Percentiles rank a stretch among this genome's conserved stretches.
Evolutionary conservation across 2,113 vertebrate genomes (phyloP).

Genomic region (Colius striatus): DNA sequence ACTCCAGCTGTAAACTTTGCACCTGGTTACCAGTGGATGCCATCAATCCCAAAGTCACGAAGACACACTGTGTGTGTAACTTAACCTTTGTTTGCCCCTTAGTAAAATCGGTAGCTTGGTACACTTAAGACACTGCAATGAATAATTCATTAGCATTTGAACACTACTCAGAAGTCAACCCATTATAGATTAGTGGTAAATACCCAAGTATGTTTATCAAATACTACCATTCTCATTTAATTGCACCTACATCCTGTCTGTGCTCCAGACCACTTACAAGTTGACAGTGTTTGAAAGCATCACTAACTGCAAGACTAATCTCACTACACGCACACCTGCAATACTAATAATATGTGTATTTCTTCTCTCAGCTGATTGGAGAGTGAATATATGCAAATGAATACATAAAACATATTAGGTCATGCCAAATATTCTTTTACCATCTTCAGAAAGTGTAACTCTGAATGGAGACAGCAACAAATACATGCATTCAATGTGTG

Average conservation of each 20-base stretch:
- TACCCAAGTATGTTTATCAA: background rate
- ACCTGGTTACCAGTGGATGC: background rate
- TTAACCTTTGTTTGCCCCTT: background rate
- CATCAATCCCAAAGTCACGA: background rate
- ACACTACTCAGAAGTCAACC: background rate
- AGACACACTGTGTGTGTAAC: background rate
- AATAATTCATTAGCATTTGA: background rate
- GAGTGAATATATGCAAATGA: background rate
- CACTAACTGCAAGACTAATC: background rate
- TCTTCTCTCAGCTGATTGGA: background rate
- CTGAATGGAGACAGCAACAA: background rate
- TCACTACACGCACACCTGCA: accelerated
- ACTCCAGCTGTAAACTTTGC: background rate
- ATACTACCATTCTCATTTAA: background rate
- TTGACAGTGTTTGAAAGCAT: background rate
- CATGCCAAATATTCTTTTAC: background rate
- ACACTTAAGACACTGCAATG: background rate
- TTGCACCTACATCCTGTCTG: accelerated
- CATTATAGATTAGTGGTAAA: background rate
- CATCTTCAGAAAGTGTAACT: background rate
- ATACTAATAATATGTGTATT: background rate
- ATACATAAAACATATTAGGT: background rate
- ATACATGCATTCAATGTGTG: background rate
- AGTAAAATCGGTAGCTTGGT: background rate
- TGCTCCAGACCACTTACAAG: background rate